phyloP scores from a whole-genome alignment of 2,113 vertebrate genomes.

The Chaetorhynchus papuensis region DNA sequence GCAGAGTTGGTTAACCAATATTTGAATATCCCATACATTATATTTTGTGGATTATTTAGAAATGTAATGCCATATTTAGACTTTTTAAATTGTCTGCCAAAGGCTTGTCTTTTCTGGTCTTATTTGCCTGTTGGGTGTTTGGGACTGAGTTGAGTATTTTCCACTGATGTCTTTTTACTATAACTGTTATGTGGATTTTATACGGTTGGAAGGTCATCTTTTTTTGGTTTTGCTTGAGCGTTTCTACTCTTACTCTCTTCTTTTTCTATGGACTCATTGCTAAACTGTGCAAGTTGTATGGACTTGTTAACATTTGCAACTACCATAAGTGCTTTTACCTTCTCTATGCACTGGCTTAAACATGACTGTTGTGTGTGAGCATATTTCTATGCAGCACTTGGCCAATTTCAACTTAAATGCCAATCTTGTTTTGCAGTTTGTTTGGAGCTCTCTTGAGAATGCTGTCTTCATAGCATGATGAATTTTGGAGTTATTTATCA shows the following conservation, averaged over 20 bases:
- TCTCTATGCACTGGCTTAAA: constrained; percentile 96
- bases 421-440: constrained; percentile 66
- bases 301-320: constrained; percentile 86
- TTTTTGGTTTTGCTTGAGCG: constrained; percentile 43
- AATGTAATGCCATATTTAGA: constrained; percentile 67
- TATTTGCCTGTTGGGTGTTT: constrained; percentile 69
- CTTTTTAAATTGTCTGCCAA: constrained; percentile 73
- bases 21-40: constrained; percentile 75
- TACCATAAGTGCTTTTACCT: constrained; percentile 99
- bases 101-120: constrained; percentile 71
- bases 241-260: constrained; percentile 47
- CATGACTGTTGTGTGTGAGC: constrained; percentile 93
- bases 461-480: constrained; percentile 66
- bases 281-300: constrained; percentile 77
- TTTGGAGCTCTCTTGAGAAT: constrained; percentile 60
- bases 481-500: constrained; percentile 54
- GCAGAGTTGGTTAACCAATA: constrained; percentile 69
- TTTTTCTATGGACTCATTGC: constrained; percentile 69
- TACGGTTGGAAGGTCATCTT: constrained; percentile 53
- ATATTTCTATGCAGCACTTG: constrained; percentile 90
- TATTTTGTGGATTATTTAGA: constrained; percentile 77
- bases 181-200: constrained; percentile 66
- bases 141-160: constrained; percentile 62
- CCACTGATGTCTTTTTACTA: constrained; percentile 69
- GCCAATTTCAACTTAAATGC: constrained; percentile 71